Conservation (phyloP, 1,140 invertebrate genomes). For the Drosophila tropicalis region DNA sequence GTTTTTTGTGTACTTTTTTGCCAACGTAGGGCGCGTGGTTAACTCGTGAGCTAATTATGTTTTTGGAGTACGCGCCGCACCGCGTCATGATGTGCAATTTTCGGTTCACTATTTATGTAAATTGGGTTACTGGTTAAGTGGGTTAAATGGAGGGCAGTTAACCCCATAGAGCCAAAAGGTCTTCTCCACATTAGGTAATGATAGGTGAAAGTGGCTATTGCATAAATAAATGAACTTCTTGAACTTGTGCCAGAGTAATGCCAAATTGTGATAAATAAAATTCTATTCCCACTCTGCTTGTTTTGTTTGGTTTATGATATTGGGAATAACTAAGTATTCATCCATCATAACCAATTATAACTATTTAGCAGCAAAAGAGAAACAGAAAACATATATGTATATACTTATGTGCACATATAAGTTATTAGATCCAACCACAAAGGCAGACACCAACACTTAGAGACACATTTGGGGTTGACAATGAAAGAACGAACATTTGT, state of each 20-base stretch:
- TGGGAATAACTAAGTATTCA: background rate
- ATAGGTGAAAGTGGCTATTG: background rate
- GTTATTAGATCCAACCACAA: background rate
- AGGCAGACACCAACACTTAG: slow-evolving; percentile 24
- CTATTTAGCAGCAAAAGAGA: background rate
- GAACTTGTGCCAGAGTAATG: no score
- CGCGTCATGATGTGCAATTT: slow-evolving; percentile 67
- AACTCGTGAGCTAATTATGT: slow-evolving; percentile 62
- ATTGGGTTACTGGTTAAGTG: slow-evolving; percentile 74
- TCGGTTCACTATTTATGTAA: slow-evolving; percentile 44
- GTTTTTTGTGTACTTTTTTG: slow-evolving; percentile 21
- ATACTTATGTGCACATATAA: no score
- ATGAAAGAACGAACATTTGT: slow-evolving; percentile 46
- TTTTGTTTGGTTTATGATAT: no score
- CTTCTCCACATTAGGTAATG: background rate
- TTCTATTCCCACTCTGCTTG: no score
- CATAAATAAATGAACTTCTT: background rate
- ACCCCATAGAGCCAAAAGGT: slow-evolving; percentile 33
- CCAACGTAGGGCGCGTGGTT: slow-evolving; percentile 44
- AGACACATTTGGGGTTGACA: slow-evolving; percentile 47
- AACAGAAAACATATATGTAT: background rate
- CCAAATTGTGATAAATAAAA: no score
- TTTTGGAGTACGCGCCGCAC: slow-evolving; percentile 36
- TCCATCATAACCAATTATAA: slow-evolving; percentile 16
- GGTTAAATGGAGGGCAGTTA: slow-evolving; percentile 48